Conservation (phyloP, 1,140 invertebrate species). For the Idris sp. region DNA sequence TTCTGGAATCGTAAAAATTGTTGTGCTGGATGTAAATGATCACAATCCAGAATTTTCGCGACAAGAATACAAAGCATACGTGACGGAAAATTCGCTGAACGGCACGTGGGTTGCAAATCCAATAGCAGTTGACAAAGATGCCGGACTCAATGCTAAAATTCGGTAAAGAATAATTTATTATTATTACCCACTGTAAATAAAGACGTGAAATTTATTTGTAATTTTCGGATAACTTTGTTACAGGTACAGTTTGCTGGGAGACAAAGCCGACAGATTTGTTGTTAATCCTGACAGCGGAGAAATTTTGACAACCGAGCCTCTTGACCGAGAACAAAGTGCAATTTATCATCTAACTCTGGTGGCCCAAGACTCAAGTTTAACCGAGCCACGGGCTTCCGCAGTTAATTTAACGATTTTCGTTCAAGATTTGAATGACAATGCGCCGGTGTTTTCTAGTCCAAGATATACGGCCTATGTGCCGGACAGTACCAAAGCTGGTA, state of each 20-base stretch:
- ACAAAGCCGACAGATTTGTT: slow-evolving; percentile 86
- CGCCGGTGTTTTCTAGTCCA: slow-evolving; percentile 85
- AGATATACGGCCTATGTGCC: slow-evolving; percentile 88
- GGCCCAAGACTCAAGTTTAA: slow-evolving; percentile 91
- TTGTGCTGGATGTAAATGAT: slow-evolving; percentile 96
- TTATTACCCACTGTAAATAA: no score
- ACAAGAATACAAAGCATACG: slow-evolving; percentile 85
- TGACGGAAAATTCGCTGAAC: slow-evolving; percentile 87
- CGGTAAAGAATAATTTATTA: slow-evolving; percentile 79
- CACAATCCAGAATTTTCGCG: slow-evolving; percentile 91
- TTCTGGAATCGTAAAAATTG: slow-evolving; percentile 89
- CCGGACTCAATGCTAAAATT: slow-evolving; percentile 90
- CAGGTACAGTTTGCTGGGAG: slow-evolving; percentile 88
- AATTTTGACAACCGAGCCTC: slow-evolving; percentile 83
- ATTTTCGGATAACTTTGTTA: no score
- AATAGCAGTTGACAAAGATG: slow-evolving; percentile 87
- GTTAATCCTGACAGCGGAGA: slow-evolving; percentile 87
- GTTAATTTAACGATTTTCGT: slow-evolving; percentile 90
- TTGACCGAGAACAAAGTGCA: slow-evolving; percentile 89
- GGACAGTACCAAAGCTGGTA: slow-evolving; percentile 85
- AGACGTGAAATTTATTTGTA: no score
- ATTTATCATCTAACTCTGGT: slow-evolving; percentile 89
- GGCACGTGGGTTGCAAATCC: slow-evolving; percentile 86
- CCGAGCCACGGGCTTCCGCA: slow-evolving; percentile 86
- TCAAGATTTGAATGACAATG: slow-evolving; percentile 92